Evolutionary conservation across 2,113 vertebrate genomes (phyloP).

Genomic region (Colossoma macropomum): DNA sequence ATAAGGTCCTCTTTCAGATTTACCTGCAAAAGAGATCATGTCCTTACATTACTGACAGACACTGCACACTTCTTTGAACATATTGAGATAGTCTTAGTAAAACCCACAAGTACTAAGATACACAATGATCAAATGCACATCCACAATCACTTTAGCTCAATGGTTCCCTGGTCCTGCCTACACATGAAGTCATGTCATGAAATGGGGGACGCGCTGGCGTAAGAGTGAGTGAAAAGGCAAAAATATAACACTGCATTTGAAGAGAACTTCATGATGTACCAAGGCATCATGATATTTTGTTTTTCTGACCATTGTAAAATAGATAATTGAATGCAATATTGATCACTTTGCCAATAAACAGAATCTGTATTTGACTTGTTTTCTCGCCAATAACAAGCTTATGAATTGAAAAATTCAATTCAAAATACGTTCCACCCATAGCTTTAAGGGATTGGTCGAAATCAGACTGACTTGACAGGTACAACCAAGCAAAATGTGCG

Average conservation of each 20-base stretch:
- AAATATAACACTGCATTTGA: neutral
- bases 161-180: neutral
- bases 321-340: too few species aligned
- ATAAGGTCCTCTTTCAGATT: slow-evolving; percentile 85
- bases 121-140: neutral
- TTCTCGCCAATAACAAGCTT: too few species aligned
- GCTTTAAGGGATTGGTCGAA: too few species aligned
- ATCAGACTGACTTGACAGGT: too few species aligned
- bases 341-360: too few species aligned
- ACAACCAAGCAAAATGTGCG: too few species aligned
- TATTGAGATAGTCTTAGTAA: too few species aligned
- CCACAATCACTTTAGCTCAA: neutral
- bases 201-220: neutral
- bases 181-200: neutral
- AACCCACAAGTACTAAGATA: neutral
- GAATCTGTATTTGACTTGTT: too few species aligned
- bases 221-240: neutral
- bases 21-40: slow-evolving; percentile 76
- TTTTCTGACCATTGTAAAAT: neutral
- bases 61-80: neutral
- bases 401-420: too few species aligned
- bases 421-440: too few species aligned
- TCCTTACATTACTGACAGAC: slow-evolving; percentile 8
- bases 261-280: neutral
- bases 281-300: neutral